phyloP scores from a whole-genome alignment of 2,797 vertebrate genomes.

The Valencia hispanica region DNA sequence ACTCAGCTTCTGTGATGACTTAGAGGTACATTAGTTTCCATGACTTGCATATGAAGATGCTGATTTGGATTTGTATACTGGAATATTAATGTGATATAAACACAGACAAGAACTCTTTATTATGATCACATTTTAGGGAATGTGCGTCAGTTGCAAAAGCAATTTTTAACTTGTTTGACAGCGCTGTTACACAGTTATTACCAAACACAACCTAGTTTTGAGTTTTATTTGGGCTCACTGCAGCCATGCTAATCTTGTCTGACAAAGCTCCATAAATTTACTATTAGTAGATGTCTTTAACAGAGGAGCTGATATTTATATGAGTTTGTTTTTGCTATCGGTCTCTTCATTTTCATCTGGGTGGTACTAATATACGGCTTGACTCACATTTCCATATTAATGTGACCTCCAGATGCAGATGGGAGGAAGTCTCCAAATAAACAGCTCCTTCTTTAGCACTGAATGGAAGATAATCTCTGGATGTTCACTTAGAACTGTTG shows the following conservation, averaged over 20 bases:
- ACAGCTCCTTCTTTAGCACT: conserved; percentile 17
- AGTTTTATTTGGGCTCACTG: background rate
- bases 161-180: background rate
- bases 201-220: background rate
- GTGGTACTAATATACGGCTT: conserved; percentile 22
- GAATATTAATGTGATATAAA: background rate
- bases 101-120: background rate
- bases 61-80: background rate
- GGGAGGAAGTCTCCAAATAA: conserved; percentile 20
- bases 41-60: background rate
- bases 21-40: background rate
- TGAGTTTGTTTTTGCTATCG: conserved; percentile 21
- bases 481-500: background rate
- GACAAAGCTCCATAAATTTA: background rate
- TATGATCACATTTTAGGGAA: background rate
- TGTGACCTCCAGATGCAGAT: conserved; percentile 25
- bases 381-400: conserved; percentile 30
- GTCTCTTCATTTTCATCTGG: conserved; percentile 21
- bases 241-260: background rate
- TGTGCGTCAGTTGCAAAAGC: background rate
- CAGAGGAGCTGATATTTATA: conserved; percentile 12
- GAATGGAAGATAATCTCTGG: background rate
- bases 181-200: background rate
- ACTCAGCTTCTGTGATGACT: background rate
- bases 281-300: background rate